A percentile compares a stretch with the other conserved stretches of the same genome.
Conservation (phyloP, 2,888 invertebrate species). For the Meliscaeva auricollis region DNA sequence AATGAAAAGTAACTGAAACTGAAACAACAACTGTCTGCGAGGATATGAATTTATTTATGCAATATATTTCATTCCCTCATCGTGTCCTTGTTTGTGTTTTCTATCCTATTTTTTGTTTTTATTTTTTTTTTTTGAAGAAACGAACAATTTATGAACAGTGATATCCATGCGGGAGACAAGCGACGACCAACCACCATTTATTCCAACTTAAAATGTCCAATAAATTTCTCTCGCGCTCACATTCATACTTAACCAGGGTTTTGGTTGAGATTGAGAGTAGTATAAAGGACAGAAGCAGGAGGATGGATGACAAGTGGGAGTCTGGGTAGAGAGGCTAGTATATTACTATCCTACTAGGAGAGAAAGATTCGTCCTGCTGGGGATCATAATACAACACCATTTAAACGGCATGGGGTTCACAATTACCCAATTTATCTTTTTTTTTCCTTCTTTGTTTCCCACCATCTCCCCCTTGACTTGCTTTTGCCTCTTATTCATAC, state of each 20-base stretch:
- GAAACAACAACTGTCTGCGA: constrained; percentile 67
- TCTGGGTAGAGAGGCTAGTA: too few relatives aligned
- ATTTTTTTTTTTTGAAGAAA: constrained; percentile 33
- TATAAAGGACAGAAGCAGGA: too few relatives aligned
- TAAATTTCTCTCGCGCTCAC: constrained; percentile 69
- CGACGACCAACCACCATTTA: constrained; percentile 75
- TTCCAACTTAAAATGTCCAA: constrained; percentile 76
- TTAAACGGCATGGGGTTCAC: constrained; percentile 79
- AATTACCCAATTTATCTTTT: constrained; percentile 80
- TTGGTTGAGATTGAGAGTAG: too few relatives aligned
- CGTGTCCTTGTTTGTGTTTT: constrained; percentile 30
- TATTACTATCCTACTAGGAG: constrained; percentile 18
- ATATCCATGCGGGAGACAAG: constrained; percentile 71
- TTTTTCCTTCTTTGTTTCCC: constrained; percentile 39
- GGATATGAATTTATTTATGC: constrained; percentile 74
- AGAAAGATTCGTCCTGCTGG: constrained; percentile 74
- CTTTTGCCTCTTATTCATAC: constrained; percentile 1
- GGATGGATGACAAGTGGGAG: neutral
- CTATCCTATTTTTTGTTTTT: neutral
- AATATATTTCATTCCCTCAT: constrained; percentile 67
- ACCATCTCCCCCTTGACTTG: neutral
- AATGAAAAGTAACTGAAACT: constrained; percentile 75
- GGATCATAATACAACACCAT: constrained; percentile 79
- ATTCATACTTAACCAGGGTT: constrained; percentile 51
- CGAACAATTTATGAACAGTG: constrained; percentile 70